Evolutionary conservation across 2,888 invertebrate species (phyloP), one percentile per base, ranked within the genome.

Genomic region (Geophilus truncorum): DNA sequence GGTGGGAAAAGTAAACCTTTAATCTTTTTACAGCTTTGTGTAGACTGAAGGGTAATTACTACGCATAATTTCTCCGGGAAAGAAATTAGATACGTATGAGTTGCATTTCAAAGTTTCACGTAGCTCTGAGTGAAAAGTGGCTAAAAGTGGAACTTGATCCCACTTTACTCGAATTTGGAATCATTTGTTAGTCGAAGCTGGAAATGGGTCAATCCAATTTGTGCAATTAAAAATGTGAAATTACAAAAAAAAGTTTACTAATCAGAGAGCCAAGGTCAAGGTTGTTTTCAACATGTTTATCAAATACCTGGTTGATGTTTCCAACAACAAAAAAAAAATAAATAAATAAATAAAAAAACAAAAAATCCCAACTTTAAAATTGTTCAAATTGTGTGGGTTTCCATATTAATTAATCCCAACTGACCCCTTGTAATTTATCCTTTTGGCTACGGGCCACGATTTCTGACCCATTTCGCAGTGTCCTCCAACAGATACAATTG

Each of bases 161-260:
- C 5, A 45, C 12, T 45, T 45, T 45, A 7, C 15, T 7, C 45
- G 32, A 32, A 6, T 9, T 12, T 45, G 3, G 45, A 45, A 12
- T 12, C 5, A 62, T 28, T 12, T 12, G 1, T 28, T 28, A 25
- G 6, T 70, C 28, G n/a, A 70, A 25, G 23, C 21, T 18, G 70
- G 28, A 28, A 70, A 3, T 70, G n/a, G 70, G 70, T 70, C 70
- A 70, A 70, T 70, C 28, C 70, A 70, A 70, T 70, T 70, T 70
- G n/a, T 12, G 25, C 25, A 70, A 70, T 28, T 28, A 70, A 62
- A 62, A 62, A 5, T 10, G 0, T 1, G 7, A 70, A 70, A 70
- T 4, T 25, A 70, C 28, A 25, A n/a, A n/a, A n/a, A n/a, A n/a
- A n/a, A n/a, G n/a, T 25, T 25, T 28, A 25, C 12, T 28, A 25